Percentiles rank a stretch among this genome's conserved stretches.
Conservation (phyloP, 2,797 vertebrate species). For the Vipera latastei region DNA sequence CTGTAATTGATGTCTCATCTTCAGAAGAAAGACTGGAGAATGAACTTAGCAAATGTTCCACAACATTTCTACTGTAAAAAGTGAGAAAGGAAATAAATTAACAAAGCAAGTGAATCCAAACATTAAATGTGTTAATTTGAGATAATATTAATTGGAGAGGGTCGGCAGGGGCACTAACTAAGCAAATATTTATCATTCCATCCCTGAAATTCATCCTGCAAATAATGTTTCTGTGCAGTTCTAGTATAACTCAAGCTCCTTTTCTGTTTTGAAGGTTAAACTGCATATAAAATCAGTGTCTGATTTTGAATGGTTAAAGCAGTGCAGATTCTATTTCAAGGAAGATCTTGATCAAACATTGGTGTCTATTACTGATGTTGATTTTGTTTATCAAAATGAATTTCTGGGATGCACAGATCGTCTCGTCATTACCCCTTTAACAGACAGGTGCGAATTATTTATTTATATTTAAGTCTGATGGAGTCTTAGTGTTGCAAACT, state of each 20-base stretch:
- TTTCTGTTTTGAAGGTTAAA: constrained; percentile 70
- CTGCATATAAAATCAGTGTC: constrained; percentile 70
- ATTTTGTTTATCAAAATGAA: constrained; percentile 79
- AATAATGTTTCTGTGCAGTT: background rate
- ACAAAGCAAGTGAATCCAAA: background rate
- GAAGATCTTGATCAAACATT: constrained; percentile 70
- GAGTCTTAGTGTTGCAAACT: background rate
- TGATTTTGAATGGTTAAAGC: constrained; percentile 80
- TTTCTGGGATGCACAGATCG: constrained; percentile 79
- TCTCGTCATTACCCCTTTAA: constrained; percentile 78
- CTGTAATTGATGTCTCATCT: background rate
- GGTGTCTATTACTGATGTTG: constrained; percentile 76
- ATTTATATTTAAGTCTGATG: background rate
- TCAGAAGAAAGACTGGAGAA: background rate
- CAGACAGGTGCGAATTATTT: constrained; percentile 70
- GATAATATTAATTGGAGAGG: background rate
- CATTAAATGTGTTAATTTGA: background rate
- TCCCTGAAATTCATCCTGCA: background rate
- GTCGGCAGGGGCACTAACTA: background rate
- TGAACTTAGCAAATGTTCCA: background rate
- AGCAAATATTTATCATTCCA: background rate
- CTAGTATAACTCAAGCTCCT: constrained; percentile 10
- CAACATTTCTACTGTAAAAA: background rate
- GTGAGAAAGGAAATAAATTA: background rate
- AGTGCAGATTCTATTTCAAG: constrained; percentile 78